phyloP scores from a whole-genome alignment of 2,113 vertebrate species.

The Dipodomys stephensi region DNA sequence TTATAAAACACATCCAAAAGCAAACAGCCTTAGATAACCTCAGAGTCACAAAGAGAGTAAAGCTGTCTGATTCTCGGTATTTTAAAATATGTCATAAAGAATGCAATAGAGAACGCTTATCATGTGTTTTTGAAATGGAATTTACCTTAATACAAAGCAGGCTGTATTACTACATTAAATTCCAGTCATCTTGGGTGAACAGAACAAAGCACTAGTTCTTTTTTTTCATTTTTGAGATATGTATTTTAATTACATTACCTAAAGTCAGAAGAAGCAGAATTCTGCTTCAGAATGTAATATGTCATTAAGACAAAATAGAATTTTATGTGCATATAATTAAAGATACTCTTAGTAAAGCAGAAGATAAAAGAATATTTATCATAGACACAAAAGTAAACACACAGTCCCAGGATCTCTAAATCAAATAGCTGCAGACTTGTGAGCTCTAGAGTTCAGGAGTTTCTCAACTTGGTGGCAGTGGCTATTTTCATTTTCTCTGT shows the following conservation, averaged over 20 bases:
- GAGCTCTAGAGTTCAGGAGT: neutral
- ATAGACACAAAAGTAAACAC: slow-evolving; percentile 47
- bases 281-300: slow-evolving; percentile 60
- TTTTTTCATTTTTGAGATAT: slow-evolving; percentile 33
- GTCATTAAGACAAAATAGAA: slow-evolving; percentile 51
- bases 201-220: slow-evolving; percentile 34
- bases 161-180: neutral
- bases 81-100: slow-evolving; percentile 21
- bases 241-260: slow-evolving; percentile 61
- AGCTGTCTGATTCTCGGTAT: neutral
- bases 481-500: slow-evolving; percentile 52
- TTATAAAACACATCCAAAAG: slow-evolving; percentile 17
- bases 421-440: neutral
- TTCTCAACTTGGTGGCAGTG: neutral
- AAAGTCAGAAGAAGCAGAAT: slow-evolving; percentile 37
- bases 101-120: neutral
- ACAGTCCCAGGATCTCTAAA: neutral
- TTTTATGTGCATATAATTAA: slow-evolving; percentile 55
- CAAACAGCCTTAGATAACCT: neutral
- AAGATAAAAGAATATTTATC: slow-evolving; percentile 63
- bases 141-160: neutral
- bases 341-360: slow-evolving; percentile 33
- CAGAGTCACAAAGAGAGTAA: neutral
- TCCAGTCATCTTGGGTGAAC: neutral
- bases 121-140: slow-evolving; percentile 22